Evolutionary conservation across 2,888 invertebrate species (phyloP), one percentile per base, ranked within the genome.

Genomic region (Exephanes ischioxanthus): DNA sequence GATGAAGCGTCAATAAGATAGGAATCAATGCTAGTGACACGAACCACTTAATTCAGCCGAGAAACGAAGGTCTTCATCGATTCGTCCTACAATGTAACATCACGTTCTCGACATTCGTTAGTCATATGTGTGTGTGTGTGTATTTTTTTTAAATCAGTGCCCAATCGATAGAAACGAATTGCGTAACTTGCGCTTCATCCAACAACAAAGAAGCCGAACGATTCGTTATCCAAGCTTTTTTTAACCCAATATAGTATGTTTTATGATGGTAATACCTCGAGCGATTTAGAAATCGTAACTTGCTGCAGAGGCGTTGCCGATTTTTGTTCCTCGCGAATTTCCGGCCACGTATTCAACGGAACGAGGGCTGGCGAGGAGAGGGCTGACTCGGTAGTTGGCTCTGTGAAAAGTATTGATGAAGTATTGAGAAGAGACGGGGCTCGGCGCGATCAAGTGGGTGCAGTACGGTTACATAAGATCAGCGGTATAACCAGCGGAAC

Each of bases 391-490:
- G 51, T 66, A 53, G 51, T 80, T 22, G 67, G 68, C 79, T 79
- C 63, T 61, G 80, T 79, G 78, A 80, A 80, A 80, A 78, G 75
- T 85, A 84, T 82, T 71, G 84, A 87, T 84, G 84, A 80, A 83
- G 80, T 68, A 72, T 80, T n/a, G 51, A 78, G 58, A 72, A 30
- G 61, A 19, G 19, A 70, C 73, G 14, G 61, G 84, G 79, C 53
- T 80, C 81, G 79, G 72, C 79, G 53, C 70, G 41, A 82, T 81
- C 70, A 51, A 84, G 79, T 88, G 87, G 87, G 88, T 86, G 88
- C 87, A 88, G 87, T 85, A 66, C 72, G 30, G 72, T 88, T 88
- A 87, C 86, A 86, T 86, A 87, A 87, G 45, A 75, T 61, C 63
- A 66, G 41, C 51, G 19, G 61, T 55, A 80, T 55, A 76, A 51